Evolutionary conservation across 2,888 invertebrate genomes (phyloP), one percentile per base, ranked within the genome.

Genomic region (Sphaeridia pumilis): DNA sequence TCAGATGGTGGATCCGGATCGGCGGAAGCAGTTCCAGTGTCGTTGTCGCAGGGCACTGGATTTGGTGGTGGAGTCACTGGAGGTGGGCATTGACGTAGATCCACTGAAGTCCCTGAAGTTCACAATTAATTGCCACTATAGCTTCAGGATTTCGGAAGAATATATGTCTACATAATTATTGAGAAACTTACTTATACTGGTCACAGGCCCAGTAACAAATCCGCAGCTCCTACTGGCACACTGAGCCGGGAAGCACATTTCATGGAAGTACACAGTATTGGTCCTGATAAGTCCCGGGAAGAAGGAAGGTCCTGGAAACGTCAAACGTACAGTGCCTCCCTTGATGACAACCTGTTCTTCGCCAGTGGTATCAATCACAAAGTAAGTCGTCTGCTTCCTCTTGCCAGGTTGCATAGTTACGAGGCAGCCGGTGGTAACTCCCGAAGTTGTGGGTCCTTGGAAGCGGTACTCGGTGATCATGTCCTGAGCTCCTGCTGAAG

Each of bases 241-340:
- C 21, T 57, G 52, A 2, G 43, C 46, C 2, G 63, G 63, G 48
- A 63, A 63, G 38, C 63, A 63, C 45, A 63, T 53, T 34, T 63
- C 63, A 26, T 55, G 49, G 55, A 60, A 58, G 38, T 43, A 47
- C 20, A 63, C 55, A 2, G 51, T 47, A 24, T 51, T 47, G 22
- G 45, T 49, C 2, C 57, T 45, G 21, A 41, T 42, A 10, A 58
- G 31, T 31, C 55, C 51, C n/a, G 53, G 58, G 34, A 52, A 50
- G 12, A 54, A 49, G 1, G 31, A 28, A 2, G 60, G 54, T 7
- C 55, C 52, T 4, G 60, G 58, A 36, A 63, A 57, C 1, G 59
- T 47, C 4, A 59, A 52, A 2, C 54, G 51, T 14, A 56, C 21
- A 10, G 53, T 27, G 2, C 17, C 27, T 17, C 57, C 52, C 0